A percentile compares a stretch with the other conserved stretches of the same genome.
These are phyloP conservation scores for Sylvia atricapilla DNA, from an alignment of 2,113 vertebrate species.

Conservation along the genomic window DNA sequence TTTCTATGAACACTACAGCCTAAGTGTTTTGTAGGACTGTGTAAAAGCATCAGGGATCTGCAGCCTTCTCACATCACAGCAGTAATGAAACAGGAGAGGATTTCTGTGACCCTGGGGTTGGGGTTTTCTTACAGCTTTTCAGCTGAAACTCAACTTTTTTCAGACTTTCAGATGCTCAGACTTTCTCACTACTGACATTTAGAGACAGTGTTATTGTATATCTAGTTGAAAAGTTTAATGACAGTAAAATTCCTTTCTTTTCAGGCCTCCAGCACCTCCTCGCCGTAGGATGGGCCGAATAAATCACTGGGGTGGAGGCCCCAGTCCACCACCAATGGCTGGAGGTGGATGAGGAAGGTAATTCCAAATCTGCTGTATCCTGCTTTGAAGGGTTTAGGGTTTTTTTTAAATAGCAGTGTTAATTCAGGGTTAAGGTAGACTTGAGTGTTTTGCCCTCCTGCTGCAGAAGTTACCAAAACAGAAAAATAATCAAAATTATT, in stretches of 20 bases:
- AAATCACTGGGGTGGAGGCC: slow-evolving; percentile 83
- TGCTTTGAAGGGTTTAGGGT: not conserved
- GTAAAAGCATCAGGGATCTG: not conserved
- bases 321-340: slow-evolving; percentile 91
- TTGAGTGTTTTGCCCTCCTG: not conserved
- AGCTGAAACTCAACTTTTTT: not conserved
- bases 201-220: not conserved
- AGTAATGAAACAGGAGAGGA: not conserved
- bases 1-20: not conserved
- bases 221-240: not conserved
- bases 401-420: not conserved
- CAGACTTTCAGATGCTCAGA: not conserved
- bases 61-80: not conserved
- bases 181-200: not conserved
- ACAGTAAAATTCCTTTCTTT: not conserved
- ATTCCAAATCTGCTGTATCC: not conserved
- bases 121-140: not conserved
- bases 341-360: slow-evolving; percentile 99
- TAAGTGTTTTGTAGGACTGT: not conserved
- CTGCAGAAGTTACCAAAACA: not conserved
- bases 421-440: not conserved
- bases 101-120: fast-evolving
- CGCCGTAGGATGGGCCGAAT: slow-evolving; percentile 90
- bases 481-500: not conserved
- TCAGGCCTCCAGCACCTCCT: slow-evolving; percentile 88